phyloP scores from a whole-genome alignment of 2,113 vertebrate species.

The Ptilonorhynchus violaceus region DNA sequence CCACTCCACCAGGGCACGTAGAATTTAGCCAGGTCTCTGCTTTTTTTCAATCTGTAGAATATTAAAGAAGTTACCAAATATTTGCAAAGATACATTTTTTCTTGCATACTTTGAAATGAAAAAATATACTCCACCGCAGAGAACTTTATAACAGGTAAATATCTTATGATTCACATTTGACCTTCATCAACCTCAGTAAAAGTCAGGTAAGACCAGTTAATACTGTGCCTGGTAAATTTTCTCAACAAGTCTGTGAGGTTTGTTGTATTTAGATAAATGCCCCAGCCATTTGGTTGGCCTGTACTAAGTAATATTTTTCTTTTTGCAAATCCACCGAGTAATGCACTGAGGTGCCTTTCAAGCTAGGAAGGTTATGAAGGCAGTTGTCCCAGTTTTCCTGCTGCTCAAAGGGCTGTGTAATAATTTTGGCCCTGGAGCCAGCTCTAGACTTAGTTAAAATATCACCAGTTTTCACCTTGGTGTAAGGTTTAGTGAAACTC shows the following conservation, averaged over 20 bases:
- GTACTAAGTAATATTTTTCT: neutral
- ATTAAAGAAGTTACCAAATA: neutral
- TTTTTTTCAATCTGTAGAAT: neutral
- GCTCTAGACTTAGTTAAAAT: neutral
- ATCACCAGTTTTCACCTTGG: slow-evolving; percentile 36
- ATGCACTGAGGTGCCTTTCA: neutral
- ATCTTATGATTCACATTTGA: neutral
- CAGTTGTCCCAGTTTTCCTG: neutral
- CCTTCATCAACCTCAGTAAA: neutral
- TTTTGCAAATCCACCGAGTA: neutral
- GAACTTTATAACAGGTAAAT: neutral
- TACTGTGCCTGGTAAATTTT: neutral
- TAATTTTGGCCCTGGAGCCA: neutral
- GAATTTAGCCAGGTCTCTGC: neutral
- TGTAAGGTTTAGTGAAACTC: slow-evolving; percentile 41
- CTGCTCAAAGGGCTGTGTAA: neutral
- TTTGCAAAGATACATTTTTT: neutral
- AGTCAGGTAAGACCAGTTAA: neutral
- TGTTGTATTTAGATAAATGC: neutral
- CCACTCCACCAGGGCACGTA: neutral
- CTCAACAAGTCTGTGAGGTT: neutral
- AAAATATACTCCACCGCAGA: neutral
- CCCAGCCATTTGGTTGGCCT: neutral
- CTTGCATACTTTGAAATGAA: neutral
- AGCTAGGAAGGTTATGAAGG: neutral